Percentiles rank a stretch among this genome's conserved stretches.
These are phyloP conservation scores for Xiphophorus couchianus DNA, from an alignment of 2,113 vertebrate species.

Conservation along the genomic window DNA sequence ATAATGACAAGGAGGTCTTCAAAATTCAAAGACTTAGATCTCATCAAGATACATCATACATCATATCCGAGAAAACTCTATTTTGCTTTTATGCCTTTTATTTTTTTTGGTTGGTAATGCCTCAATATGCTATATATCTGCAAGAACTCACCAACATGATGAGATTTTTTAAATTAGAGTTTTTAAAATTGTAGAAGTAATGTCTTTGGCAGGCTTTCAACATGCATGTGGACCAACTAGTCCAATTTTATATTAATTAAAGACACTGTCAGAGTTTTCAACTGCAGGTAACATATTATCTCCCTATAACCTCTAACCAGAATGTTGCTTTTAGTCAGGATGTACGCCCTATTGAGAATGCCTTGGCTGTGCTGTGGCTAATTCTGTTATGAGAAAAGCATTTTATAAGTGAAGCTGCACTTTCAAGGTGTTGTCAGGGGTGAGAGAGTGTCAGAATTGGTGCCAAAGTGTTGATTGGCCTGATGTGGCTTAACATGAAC, in stretches of 20 bases:
- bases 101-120: not conserved
- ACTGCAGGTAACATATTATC: not conserved
- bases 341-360: constrained; percentile 13
- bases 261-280: not conserved
- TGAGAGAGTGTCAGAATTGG: constrained; percentile 52
- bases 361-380: constrained; percentile 12
- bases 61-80: not conserved
- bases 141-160: not conserved
- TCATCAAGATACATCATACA: not conserved
- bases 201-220: not conserved
- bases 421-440: constrained; percentile 36
- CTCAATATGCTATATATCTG: not conserved
- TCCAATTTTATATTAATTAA: not conserved
- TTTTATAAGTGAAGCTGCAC: constrained; percentile 25
- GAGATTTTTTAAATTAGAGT: not conserved
- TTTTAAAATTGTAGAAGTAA: not conserved
- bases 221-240: not conserved
- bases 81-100: not conserved
- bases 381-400: constrained; percentile 44
- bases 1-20: not conserved
- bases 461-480: constrained; percentile 61
- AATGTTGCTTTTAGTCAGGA: not conserved
- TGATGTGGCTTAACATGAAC: constrained; percentile 23
- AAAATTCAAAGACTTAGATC: not conserved
- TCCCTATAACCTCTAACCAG: not conserved